phyloP scores from a whole-genome alignment of 1,140 invertebrate species.

The Zophobas atratus region DNA sequence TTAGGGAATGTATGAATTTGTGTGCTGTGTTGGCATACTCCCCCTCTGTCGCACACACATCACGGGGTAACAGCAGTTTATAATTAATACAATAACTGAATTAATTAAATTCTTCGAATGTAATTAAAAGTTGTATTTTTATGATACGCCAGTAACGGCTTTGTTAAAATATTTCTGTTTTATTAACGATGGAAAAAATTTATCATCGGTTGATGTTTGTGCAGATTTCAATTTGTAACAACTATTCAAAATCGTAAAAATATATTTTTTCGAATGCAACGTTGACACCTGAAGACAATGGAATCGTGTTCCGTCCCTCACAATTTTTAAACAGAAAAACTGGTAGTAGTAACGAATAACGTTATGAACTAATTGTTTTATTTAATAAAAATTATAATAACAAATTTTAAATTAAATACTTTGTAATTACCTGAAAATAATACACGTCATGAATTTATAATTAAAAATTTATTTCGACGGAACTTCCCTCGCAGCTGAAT shows the following conservation, averaged over 20 bases:
- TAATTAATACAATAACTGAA: constrained; percentile 49
- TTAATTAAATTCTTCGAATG: constrained; percentile 44
- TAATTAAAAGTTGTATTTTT: constrained; percentile 48
- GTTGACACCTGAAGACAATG: too few relatives aligned
- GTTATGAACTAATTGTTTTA: too few relatives aligned
- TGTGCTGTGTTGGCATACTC: constrained; percentile 24
- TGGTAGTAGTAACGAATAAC: too few relatives aligned
- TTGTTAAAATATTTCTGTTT: constrained; percentile 44
- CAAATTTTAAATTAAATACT: too few relatives aligned
- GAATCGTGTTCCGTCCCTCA: too few relatives aligned
- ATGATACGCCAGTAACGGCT: constrained; percentile 13
- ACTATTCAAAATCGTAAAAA: constrained; percentile 15
- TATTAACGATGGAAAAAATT: constrained; percentile 20
- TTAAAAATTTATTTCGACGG: too few relatives aligned
- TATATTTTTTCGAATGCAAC: too few relatives aligned
- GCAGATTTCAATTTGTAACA: constrained; percentile 42
- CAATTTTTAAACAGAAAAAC: too few relatives aligned
- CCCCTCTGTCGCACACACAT: constrained; percentile 29
- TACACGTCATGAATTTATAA: too few relatives aligned
- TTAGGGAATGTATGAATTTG: constrained; percentile 48
- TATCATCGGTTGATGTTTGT: constrained; percentile 28
- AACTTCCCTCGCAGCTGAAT: too few relatives aligned
- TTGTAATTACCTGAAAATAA: too few relatives aligned
- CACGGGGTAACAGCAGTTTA: constrained; percentile 34
- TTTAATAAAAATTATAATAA: too few relatives aligned